These are phyloP conservation scores for Hymenochirus boettgeri DNA, from an alignment of 2,113 vertebrate genomes.

Conservation along the genomic window DNA sequence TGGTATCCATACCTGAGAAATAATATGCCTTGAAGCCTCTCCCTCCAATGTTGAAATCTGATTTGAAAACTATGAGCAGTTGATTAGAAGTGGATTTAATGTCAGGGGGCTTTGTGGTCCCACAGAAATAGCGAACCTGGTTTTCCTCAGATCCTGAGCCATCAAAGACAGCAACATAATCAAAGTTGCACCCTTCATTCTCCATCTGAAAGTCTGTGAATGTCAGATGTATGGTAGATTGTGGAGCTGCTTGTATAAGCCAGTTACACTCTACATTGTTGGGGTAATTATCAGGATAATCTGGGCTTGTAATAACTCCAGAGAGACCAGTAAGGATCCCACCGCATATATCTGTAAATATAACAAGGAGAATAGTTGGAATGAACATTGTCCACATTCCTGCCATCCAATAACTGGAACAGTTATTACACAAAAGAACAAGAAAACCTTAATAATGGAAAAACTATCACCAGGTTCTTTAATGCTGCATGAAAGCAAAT, in stretches of 20 bases:
- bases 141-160: slow-evolving; percentile 63
- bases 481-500: no score
- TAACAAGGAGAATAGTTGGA: background rate
- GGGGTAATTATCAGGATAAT: slow-evolving; percentile 88
- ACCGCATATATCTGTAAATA: slow-evolving; percentile 79
- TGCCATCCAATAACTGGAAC: no score
- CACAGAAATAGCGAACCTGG: slow-evolving; percentile 76
- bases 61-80: slow-evolving; percentile 88
- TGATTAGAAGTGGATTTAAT: slow-evolving; percentile 70
- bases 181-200: slow-evolving; percentile 82
- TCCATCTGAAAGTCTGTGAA: slow-evolving; percentile 93
- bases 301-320: slow-evolving; percentile 85
- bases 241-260: slow-evolving; percentile 71
- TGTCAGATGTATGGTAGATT: slow-evolving; percentile 70
- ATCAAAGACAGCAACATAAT: slow-evolving; percentile 85
- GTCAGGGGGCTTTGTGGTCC: slow-evolving; percentile 67
- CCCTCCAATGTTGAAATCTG: slow-evolving; percentile 92
- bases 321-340: slow-evolving; percentile 87
- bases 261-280: slow-evolving; percentile 87
- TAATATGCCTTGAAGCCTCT: slow-evolving; percentile 90
- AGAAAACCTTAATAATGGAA: no score
- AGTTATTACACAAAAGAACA: no score
- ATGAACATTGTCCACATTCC: background rate
- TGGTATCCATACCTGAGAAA: slow-evolving; percentile 74
- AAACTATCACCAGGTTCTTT: no score